Evolutionary conservation across 2,113 vertebrate species (phyloP).

Genomic region (Podocnemis expansa): DNA sequence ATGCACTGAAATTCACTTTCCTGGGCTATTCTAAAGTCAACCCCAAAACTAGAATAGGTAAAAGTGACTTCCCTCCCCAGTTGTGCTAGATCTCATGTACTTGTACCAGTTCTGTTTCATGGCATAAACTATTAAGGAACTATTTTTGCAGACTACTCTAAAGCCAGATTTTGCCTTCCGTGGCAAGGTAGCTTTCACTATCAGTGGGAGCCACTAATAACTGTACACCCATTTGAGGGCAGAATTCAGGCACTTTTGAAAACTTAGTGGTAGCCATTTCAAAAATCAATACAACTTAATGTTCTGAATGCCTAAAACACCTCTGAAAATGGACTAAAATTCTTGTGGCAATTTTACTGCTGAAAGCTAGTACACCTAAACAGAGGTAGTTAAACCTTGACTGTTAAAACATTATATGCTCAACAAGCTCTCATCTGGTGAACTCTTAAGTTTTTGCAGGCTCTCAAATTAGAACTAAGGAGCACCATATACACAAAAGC

Average conservation of each 20-base stretch:
- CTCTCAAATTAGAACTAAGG: background rate
- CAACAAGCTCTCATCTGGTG: background rate
- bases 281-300: background rate
- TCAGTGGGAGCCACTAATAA: background rate
- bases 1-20: fast-evolving
- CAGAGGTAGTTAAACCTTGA: background rate
- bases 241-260: background rate
- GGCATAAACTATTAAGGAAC: background rate
- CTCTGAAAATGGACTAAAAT: background rate
- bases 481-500: background rate
- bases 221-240: background rate
- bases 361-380: background rate
- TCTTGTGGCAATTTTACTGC: background rate
- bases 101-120: background rate
- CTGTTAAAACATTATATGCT: background rate
- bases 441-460: background rate
- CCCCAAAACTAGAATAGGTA: background rate
- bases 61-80: fast-evolving
- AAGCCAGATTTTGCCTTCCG: background rate
- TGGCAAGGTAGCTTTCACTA: background rate
- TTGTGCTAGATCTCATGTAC: fast-evolving
- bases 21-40: fast-evolving
- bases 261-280: background rate
- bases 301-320: background rate
- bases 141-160: background rate